Evolutionary conservation across 2,888 invertebrate species (phyloP).

Genomic region (Cerastis rubricosa): DNA sequence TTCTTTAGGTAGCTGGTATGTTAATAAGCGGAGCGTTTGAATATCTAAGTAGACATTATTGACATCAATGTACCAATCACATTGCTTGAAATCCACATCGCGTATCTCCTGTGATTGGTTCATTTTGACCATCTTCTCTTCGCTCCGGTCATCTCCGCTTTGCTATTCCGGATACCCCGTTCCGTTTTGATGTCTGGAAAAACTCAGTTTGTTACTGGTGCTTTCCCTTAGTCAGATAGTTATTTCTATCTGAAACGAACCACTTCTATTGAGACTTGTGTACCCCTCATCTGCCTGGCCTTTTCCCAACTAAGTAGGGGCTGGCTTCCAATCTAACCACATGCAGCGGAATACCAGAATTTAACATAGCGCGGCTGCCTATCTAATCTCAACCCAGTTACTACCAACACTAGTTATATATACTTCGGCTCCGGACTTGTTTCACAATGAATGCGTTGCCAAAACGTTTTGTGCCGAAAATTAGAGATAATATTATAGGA

Average conservation of each 20-base stretch:
- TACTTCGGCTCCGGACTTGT: not conserved
- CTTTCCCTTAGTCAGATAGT: not conserved
- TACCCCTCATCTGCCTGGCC: not conserved
- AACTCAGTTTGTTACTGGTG: not conserved
- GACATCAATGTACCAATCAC: not conserved
- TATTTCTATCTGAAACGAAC: not conserved
- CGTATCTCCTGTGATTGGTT: not conserved
- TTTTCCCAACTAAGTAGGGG: no score
- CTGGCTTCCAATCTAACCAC: no score
- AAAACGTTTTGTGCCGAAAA: not conserved
- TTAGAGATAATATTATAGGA: not conserved
- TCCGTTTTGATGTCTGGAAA: not conserved
- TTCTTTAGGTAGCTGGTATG: slow-evolving; percentile 3
- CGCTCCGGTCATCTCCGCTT: not conserved
- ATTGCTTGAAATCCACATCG: not conserved
- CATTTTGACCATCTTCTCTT: not conserved
- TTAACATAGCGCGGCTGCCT: no score
- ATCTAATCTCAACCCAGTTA: no score
- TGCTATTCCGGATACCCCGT: not conserved
- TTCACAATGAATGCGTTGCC: not conserved
- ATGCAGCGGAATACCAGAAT: no score
- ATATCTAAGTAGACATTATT: not conserved
- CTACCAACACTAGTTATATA: not conserved
- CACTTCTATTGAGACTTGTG: not conserved
- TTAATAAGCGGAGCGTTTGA: slow-evolving; percentile 18